Percentiles rank a stretch among this genome's conserved stretches.
Conservation (phyloP, 2,888 invertebrate genomes). For the Pyrocoelia pectoralis region DNA sequence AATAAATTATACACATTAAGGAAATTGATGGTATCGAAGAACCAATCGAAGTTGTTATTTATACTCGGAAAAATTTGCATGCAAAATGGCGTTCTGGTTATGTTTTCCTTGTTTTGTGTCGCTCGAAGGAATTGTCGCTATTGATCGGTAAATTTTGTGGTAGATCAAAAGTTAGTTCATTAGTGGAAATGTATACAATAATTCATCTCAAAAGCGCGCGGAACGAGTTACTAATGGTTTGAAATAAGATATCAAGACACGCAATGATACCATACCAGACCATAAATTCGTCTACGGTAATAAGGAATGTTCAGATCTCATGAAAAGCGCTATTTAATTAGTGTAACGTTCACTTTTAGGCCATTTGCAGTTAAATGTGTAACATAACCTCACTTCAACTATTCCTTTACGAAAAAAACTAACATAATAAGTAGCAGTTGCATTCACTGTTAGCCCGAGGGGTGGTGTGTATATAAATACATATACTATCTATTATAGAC, state of each 20-base stretch:
- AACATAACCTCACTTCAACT: background rate
- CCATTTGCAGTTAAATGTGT: background rate
- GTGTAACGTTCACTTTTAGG: conserved; percentile 45
- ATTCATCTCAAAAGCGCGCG: conserved; percentile 54
- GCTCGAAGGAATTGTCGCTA: background rate
- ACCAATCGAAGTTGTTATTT: conserved; percentile 40
- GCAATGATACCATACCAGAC: conserved; percentile 56
- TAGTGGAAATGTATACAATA: conserved; percentile 60
- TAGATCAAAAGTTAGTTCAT: conserved; percentile 59
- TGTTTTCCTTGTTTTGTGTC: background rate
- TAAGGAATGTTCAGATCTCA: conserved; percentile 50
- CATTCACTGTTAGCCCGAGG: conserved; percentile 34
- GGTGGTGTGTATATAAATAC: conserved; percentile 18
- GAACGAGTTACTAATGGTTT: conserved; percentile 58
- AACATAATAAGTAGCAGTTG: conserved; percentile 25
- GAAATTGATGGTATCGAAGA: conserved; percentile 42
- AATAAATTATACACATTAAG: conserved; percentile 45
- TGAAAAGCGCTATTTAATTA: conserved; percentile 50
- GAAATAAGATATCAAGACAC: conserved; percentile 62
- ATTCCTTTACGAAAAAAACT: conserved; percentile 3
- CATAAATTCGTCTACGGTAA: conserved; percentile 56
- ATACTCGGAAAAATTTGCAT: conserved; percentile 29
- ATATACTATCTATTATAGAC: conserved; percentile 38
- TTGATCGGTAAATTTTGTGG: conserved; percentile 47
- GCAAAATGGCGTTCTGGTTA: conserved; percentile 39